phyloP scores from a whole-genome alignment of 1,140 invertebrate species.

The Bemisia tabaci region DNA sequence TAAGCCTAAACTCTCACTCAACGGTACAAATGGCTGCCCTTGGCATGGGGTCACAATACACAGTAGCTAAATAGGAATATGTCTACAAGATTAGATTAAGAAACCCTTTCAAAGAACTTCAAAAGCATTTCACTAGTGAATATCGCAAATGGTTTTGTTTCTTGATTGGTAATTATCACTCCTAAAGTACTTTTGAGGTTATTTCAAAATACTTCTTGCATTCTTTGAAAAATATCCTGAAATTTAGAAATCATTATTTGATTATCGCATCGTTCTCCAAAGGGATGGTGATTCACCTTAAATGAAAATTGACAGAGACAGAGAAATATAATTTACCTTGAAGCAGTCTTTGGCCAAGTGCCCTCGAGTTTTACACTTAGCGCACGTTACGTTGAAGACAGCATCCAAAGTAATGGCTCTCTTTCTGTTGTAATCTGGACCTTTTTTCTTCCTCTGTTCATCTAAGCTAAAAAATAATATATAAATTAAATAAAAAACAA shows the following conservation, averaged over 20 bases:
- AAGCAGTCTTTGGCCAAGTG: constrained; percentile 34
- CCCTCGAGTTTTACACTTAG: constrained; percentile 32
- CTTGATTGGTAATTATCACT: no score
- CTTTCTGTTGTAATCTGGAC: constrained; percentile 19
- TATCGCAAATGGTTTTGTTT: no score
- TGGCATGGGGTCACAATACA: no score
- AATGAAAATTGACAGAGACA: background rate
- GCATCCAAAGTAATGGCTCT: constrained; percentile 32
- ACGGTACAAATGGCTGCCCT: no score
- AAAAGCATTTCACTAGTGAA: no score
- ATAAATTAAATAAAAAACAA: no score
- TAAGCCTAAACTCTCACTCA: no score
- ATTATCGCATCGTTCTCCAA: background rate
- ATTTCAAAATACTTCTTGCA: no score
- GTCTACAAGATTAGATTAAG: no score
- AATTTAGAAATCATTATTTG: background rate
- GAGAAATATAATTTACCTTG: constrained; percentile 16
- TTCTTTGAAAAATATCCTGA: background rate
- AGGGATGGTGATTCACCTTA: background rate
- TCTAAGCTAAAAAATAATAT: constrained; percentile 21
- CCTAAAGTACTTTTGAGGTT: no score
- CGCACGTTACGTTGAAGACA: constrained; percentile 32
- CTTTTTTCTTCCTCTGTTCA: constrained; percentile 27
- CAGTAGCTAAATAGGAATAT: no score
- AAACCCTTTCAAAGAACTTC: no score